Evolutionary conservation across 2,113 vertebrate species (phyloP).

Genomic region (Promerops cafer): DNA sequence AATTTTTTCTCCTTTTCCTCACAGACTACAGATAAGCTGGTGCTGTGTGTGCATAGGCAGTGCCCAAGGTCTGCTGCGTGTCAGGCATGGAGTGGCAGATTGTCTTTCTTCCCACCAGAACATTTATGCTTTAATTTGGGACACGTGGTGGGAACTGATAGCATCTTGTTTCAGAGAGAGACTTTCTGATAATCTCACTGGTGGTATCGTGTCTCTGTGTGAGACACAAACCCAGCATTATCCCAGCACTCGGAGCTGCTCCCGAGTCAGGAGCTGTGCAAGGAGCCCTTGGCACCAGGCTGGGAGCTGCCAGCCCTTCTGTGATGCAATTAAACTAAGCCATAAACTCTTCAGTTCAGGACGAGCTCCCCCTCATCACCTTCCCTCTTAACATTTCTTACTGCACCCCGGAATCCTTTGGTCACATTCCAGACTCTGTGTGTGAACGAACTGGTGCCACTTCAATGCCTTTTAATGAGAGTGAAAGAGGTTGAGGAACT

Average conservation of each 20-base stretch:
- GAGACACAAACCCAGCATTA: background rate
- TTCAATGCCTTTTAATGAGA: background rate
- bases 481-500: background rate
- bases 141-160: background rate
- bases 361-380: background rate
- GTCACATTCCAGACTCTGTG: background rate
- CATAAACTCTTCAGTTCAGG: background rate
- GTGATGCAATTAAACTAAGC: background rate
- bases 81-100: background rate
- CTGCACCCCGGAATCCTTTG: background rate
- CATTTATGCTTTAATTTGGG: conserved; percentile 1
- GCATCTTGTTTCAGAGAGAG: background rate
- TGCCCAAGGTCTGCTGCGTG: background rate
- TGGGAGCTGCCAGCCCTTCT: background rate
- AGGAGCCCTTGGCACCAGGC: background rate
- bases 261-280: background rate
- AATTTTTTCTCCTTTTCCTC: background rate
- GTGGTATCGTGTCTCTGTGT: background rate
- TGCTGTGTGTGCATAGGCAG: background rate
- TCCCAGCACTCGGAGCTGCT: background rate
- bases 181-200: background rate
- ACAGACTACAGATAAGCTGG: background rate
- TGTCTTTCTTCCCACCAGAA: background rate
- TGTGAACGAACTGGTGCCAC: background rate
- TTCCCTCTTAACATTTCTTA: background rate